These are phyloP conservation scores for Chrysochloris asiatica DNA, from an alignment of 2,113 vertebrate genomes.

Conservation along the genomic window DNA sequence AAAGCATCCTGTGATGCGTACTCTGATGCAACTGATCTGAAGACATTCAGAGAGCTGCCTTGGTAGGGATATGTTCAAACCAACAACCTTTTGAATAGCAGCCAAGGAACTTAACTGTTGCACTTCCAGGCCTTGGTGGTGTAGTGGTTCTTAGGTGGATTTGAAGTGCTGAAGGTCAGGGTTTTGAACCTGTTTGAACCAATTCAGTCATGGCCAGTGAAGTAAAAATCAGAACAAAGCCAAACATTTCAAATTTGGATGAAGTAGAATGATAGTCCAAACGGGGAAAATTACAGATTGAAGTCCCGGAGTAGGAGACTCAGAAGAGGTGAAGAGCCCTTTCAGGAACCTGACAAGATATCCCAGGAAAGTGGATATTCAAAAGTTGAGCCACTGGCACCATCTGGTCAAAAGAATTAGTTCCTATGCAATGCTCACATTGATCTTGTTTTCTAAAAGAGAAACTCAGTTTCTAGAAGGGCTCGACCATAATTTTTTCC, in stretches of 20 bases:
- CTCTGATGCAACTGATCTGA: background rate
- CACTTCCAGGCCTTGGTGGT: background rate
- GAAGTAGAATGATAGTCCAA: background rate
- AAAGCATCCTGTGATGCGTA: background rate
- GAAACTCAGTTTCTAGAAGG: background rate
- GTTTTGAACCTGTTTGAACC: background rate
- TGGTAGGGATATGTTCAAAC: background rate
- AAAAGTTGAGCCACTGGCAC: background rate
- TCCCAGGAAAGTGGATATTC: background rate
- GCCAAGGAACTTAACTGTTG: too few species aligned
- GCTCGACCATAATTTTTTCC: too few species aligned
- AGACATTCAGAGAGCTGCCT: background rate
- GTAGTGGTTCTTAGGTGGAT: too few species aligned
- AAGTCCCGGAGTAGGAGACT: background rate
- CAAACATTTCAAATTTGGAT: background rate
- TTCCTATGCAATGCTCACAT: background rate
- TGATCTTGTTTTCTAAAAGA: background rate
- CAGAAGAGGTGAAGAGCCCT: background rate
- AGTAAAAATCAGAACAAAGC: background rate
- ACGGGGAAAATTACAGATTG: background rate
- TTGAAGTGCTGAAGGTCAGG: too few species aligned
- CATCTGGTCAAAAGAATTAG: background rate
- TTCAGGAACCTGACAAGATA: background rate
- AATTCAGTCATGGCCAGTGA: background rate
- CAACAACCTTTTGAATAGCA: background rate